Conservation (phyloP, 37 sponge, comb jelly and placozoan genomes). For the Geodia barretti region DNA sequence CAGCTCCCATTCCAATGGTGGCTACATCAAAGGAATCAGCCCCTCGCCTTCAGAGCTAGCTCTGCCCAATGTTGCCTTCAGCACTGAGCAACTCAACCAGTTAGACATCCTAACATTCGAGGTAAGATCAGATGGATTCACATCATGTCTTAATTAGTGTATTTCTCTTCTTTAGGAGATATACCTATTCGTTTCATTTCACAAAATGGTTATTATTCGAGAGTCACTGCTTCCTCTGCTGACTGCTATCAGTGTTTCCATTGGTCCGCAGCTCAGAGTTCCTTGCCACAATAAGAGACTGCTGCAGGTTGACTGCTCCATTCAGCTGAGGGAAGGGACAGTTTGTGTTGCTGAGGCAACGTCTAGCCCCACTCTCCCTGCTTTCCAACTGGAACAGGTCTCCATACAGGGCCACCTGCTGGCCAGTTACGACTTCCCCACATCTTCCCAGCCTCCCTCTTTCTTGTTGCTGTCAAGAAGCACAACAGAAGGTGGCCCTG, state of each 20-base stretch:
- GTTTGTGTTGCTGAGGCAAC: slow-evolving; percentile 10
- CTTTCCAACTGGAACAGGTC: background rate
- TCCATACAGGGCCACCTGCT: background rate
- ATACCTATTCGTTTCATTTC: background rate
- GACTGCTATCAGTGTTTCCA: background rate
- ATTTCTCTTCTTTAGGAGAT: background rate
- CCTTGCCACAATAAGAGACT: slow-evolving; percentile 12
- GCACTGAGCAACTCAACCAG: background rate
- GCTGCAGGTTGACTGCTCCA: slow-evolving; percentile 23
- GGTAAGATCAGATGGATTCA: no score
- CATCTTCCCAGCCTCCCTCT: background rate
- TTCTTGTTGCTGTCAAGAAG: background rate
- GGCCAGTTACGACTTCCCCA: background rate
- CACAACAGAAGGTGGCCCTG: background rate
- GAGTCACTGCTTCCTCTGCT: slow-evolving; percentile 45
- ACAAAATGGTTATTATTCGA: background rate
- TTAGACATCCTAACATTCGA: background rate
- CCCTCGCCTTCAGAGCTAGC: slow-evolving; percentile 56
- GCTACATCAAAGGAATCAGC: slow-evolving; percentile 49
- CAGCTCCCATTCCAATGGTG: slow-evolving; percentile 8
- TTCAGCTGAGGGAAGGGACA: slow-evolving; percentile 27
- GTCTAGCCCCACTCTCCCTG: background rate
- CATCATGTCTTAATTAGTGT: background rate
- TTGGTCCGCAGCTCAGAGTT: slow-evolving; percentile 18
- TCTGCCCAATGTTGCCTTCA: slow-evolving; percentile 12